Evolutionary conservation across 2,797 vertebrate genomes (phyloP).

Genomic region (Danio jaintianensis): DNA sequence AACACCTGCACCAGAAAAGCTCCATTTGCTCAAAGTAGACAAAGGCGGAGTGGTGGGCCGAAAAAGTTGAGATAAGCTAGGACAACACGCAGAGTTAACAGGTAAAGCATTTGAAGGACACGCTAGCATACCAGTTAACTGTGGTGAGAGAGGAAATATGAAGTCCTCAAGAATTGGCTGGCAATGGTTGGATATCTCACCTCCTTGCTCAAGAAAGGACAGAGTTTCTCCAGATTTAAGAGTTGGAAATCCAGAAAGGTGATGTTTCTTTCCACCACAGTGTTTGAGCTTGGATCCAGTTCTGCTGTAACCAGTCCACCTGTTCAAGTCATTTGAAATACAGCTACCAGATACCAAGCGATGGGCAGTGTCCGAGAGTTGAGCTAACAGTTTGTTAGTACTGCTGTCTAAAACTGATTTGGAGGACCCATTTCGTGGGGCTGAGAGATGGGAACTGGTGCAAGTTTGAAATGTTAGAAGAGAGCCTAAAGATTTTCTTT

Average conservation of each 20-base stretch:
- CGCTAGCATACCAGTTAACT: neutral
- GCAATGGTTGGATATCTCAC: conserved; percentile 21
- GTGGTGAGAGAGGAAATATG: neutral
- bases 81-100: neutral
- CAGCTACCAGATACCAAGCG: conserved; percentile 42
- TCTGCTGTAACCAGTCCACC: conserved; percentile 10
- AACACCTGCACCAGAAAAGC: conserved; percentile 72
- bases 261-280: conserved; percentile 41
- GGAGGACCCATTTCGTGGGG: conserved; percentile 41
- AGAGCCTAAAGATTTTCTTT: conserved; percentile 11
- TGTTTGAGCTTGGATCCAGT: conserved; percentile 47
- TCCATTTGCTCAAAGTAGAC: conserved; percentile 46
- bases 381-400: conserved; percentile 48
- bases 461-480: conserved; percentile 30
- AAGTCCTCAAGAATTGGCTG: conserved; percentile 41
- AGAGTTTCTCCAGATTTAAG: conserved; percentile 32
- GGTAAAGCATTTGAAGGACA: conserved; percentile 6
- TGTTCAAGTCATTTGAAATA: neutral
- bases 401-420: conserved; percentile 30
- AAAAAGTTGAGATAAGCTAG: conserved; percentile 44
- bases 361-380: conserved; percentile 60
- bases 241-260: conserved; percentile 8
- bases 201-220: conserved; percentile 32
- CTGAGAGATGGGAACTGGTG: conserved; percentile 3
- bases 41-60: conserved; percentile 5